Base-by-base conservation (phyloP, 2,888 invertebrate genomes). In the Nineta flava region DNA sequence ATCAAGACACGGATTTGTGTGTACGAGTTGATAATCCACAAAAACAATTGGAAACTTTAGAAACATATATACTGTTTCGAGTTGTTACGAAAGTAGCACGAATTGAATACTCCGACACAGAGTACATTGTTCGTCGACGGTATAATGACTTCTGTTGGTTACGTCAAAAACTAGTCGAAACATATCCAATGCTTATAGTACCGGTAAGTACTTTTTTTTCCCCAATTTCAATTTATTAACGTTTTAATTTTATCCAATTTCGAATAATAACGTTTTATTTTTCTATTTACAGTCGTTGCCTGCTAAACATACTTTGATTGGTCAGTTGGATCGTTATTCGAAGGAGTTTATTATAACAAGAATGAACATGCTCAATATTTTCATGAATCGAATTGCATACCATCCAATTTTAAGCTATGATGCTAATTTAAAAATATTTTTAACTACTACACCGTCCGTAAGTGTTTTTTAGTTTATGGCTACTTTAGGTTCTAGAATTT, bases 141-240 rank as follows among this genome's bases (percentile, higher is more conserved):
- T 83, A 83, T 62, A 83, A 81, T 66, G 83, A 83, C 62, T 83
- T 83, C 59, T 68, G 78, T 48, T 83, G 82, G 82, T 61, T 83
- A 35, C 64, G 79, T 52, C 77, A 79, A 55, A 76, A 75, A 57
- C 64, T 82, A 50, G 71, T 79, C 41, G 78, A 78, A 55, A 68
- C 67, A n/a, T 77, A 80, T 63, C 77, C 78, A 3, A 77, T 78
- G 51, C 79, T 77, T 58, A 73, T 83, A 52, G 73, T 82, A 53
- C 81, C 83, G 45, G 82, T 82, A 67, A 71, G 72, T 64, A 41
- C n/a, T n/a, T n/a, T n/a, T n/a, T n/a, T n/a, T n/a, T n/a, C n/a
- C n/a, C n/a, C n/a, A n/a, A n/a, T 31, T 52, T 31, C 9, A 41
- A 42, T 42, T 15, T 16, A 21, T 19, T 16, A 17, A 10, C 3